phyloP scores from a whole-genome alignment of 1,140 invertebrate genomes.

The Ips nitidus region DNA sequence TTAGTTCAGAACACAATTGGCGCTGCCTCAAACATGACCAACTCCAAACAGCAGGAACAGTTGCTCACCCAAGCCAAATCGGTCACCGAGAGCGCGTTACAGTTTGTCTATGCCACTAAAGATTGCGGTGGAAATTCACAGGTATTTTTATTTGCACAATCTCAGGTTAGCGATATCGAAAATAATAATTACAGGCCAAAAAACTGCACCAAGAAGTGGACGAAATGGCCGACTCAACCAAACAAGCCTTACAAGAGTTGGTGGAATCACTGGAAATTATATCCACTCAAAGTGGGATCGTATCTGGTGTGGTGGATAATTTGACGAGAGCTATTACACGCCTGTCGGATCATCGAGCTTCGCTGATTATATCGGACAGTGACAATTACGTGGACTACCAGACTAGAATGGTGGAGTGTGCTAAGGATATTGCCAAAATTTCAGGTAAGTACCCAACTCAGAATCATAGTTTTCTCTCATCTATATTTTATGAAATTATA shows the following conservation, averaged over 20 bases:
- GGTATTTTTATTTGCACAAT: constrained; percentile 50
- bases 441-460: constrained; percentile 64
- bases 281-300: constrained; percentile 82
- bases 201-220: constrained; percentile 82
- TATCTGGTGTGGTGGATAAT: constrained; percentile 85
- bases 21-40: constrained; percentile 85
- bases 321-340: constrained; percentile 83
- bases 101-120: constrained; percentile 83
- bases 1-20: constrained; percentile 81
- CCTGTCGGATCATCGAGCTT: constrained; percentile 70
- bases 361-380: constrained; percentile 57
- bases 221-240: constrained; percentile 75
- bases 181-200: constrained; percentile 59
- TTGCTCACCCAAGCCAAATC: constrained; percentile 93
- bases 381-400: constrained; percentile 92
- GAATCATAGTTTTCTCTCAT: neutral
- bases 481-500: too few species aligned
- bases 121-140: constrained; percentile 92
- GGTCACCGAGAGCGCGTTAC: constrained; percentile 85
- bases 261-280: constrained; percentile 79
- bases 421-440: constrained; percentile 91
- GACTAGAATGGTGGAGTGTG: constrained; percentile 90
- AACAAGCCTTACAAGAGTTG: constrained; percentile 81
- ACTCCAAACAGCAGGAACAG: constrained; percentile 85
- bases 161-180: neutral